Base-by-base conservation (phyloP, 2,113 vertebrate species). In the Calypte anna region DNA sequence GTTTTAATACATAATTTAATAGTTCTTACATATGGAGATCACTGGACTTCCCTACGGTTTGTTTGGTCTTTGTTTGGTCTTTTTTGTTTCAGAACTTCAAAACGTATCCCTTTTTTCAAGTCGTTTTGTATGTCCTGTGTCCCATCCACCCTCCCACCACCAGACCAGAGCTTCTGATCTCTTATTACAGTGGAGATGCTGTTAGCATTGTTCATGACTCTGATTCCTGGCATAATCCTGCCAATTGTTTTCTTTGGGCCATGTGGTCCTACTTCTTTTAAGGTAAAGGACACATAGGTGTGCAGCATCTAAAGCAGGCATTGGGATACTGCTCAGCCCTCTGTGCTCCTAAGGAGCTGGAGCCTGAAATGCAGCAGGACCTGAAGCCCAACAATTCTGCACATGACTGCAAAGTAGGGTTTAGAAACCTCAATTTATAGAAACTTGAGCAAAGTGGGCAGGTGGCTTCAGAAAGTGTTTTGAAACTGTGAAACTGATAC, bases 191-290 rank as follows among this genome's bases (percentile, higher is more conserved):
- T 27, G 31, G 7, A 33, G 20, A 31, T 7, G 10, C 9, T 9
- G 12, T 30, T 66, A 30, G 66, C 50, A 20, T 23, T 18, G 8
- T 28, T 54, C 30, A 5, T 9, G 19, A 67, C 10, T 23, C 19
- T 48, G 48, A 17, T 48, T 10, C 1, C 9, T 38, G 20, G 38
- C 9, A 25, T 31, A 38, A 53, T 43, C 21, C 25, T 55, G 43
- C n/a, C 9, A 40, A 3, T 15, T 7, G 14, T 36, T 68, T 67
- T 43, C 7, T 46, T 46, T 69, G 70, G 16, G 5, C 13, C 2
- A 4, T 0, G 0, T 31, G 14, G 15, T 14, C 3, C 22, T 24
- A 11, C 17, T n/a, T 70, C 64, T 50, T 46, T 28, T 3, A 30
- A 16, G 33, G 31, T 25, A 43, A 50, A 31, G n/a, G 66, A 61